Evolutionary conservation across 2,113 vertebrate genomes (phyloP), one percentile per base, ranked within the genome.

Genomic region (Ictidomys tridecemlineatus): DNA sequence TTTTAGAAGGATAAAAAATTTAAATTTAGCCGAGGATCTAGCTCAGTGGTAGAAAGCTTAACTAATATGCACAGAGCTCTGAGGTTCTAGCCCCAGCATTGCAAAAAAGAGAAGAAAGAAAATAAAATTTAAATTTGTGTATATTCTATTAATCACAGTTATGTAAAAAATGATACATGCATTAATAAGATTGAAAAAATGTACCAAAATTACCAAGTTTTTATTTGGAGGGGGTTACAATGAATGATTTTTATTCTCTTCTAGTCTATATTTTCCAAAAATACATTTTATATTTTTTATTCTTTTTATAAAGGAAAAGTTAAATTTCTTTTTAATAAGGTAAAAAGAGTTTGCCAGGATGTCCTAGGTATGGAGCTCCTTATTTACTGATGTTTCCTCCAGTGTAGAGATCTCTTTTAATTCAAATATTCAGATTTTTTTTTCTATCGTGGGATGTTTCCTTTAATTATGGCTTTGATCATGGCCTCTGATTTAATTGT

Each of bases 1-100:
- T 87, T 94, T 82, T 74, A 76, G 85, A 89, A 76, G 18, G 14
- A 67, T 53, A 79, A 53, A 83, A 93, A 77, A 61, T 93, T 94
- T 76, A 86, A 30, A 48, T 83, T 87, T 69, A 8, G 8, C 22
- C 28, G 61, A 24, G 61, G 24, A 28, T 63, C 22, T 63, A 63
- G 61, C 61, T 63, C 61, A 26, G 61, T 28, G 61, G 61, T 10
- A 28, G 24, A 63, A 26, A 63, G 61, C 26, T 61, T 22, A 2
- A 61, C 58, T 63, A 28, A 63, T 24, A 26, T 28, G 24, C 4
- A 63, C 8, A 63, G 11, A 24, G 9, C 26, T 26, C 26, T 63
- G 61, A 6, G 22, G 8, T 63, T 63, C 26, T 3, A 28, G 24
- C 9, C 61, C 26, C 9, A 63, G 61, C 9, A 28, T 63, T 63